Conservation (phyloP, 2,113 vertebrate genomes). For the Bungarus multicinctus region DNA sequence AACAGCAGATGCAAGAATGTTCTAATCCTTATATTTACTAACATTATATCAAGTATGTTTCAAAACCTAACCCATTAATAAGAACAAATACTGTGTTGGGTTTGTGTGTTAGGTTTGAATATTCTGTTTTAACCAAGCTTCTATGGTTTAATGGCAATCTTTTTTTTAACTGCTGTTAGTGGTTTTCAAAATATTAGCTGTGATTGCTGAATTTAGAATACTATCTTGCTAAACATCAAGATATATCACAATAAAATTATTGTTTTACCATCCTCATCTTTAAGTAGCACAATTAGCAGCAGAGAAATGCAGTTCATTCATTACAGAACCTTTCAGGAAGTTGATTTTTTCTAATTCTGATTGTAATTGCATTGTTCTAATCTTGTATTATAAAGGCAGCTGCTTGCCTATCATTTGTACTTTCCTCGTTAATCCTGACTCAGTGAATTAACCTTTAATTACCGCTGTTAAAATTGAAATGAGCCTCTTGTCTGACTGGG, state of each 20-base stretch:
- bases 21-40: constrained; percentile 17
- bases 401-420: constrained; percentile 94
- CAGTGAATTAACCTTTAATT: constrained; percentile 99
- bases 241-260: constrained; percentile 42
- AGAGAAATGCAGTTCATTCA: constrained; percentile 65
- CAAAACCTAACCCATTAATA: neutral
- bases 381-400: constrained; percentile 89
- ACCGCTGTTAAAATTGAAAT: constrained; percentile 91
- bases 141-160: neutral
- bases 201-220: constrained; percentile 34
- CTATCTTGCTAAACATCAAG: constrained; percentile 43
- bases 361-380: constrained; percentile 94
- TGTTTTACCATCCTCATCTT: constrained; percentile 47
- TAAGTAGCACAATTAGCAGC: constrained; percentile 63
- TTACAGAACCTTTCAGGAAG: constrained; percentile 68
- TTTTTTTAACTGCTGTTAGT: neutral
- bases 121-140: neutral
- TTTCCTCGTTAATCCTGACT: constrained; percentile 96
- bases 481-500: constrained; percentile 79
- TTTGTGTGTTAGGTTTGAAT: neutral
- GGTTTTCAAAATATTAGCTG: constrained; percentile 28
- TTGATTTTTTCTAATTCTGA: constrained; percentile 81
- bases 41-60: neutral
- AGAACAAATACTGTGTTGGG: neutral
- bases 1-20: neutral